These are phyloP conservation scores for Drosophila equinoxialis DNA, from an alignment of 1,140 invertebrate species.

Conservation along the genomic window DNA sequence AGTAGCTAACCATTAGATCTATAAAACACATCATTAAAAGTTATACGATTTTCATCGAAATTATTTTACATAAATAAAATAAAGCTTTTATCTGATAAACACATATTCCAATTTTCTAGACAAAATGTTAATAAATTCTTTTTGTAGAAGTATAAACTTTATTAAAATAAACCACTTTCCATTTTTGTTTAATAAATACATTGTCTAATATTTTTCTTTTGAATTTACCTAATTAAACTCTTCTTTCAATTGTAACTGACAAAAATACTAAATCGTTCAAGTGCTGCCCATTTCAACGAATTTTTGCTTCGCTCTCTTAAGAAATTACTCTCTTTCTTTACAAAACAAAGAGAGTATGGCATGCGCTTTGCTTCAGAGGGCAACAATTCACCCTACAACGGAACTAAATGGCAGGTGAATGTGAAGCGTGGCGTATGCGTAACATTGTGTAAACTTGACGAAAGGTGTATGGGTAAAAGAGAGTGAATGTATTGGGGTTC, in stretches of 20 bases:
- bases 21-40: too few relatives aligned
- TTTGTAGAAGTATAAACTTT: too few relatives aligned
- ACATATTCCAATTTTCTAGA: too few relatives aligned
- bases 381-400: background rate
- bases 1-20: too few relatives aligned
- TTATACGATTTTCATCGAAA: too few relatives aligned
- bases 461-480: constrained; percentile 32
- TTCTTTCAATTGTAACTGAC: background rate
- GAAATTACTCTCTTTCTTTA: background rate
- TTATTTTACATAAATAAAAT: too few relatives aligned
- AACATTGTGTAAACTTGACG: constrained; percentile 50
- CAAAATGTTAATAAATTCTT: too few relatives aligned
- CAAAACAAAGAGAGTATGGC: constrained; percentile 1
- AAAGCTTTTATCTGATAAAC: too few relatives aligned
- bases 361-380: constrained; percentile 11
- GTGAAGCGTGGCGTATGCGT: constrained; percentile 35
- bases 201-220: background rate
- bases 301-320: constrained; percentile 4
- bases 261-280: constrained; percentile 14
- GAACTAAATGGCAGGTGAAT: constrained; percentile 41
- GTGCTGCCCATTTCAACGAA: constrained; percentile 16
- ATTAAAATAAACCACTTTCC: too few relatives aligned
- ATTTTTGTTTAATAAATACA: background rate
- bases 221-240: background rate
- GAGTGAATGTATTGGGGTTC: constrained; percentile 4